phyloP scores from a whole-genome alignment of 1,140 invertebrate species.

The Bombus confusus region DNA sequence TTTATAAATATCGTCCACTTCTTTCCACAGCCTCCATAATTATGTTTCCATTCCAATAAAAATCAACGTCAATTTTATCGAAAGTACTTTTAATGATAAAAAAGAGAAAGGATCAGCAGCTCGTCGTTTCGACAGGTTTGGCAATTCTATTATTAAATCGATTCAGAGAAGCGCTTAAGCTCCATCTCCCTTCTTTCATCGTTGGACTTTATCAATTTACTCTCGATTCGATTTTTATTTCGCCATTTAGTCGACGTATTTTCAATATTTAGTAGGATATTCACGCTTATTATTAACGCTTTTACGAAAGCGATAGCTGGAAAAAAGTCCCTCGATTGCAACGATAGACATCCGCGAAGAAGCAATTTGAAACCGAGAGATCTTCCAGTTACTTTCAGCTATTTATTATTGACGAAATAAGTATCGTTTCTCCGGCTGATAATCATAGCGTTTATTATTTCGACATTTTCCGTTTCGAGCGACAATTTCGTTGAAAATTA shows the following conservation, averaged over 20 bases:
- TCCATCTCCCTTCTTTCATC: no score
- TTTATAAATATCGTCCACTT: no score
- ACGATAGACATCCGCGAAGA: background rate
- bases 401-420: conserved; percentile 32
- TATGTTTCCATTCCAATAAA: no score
- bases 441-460: conserved; percentile 26
- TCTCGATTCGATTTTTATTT: background rate
- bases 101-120: no score
- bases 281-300: no score
- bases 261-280: no score
- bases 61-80: no score
- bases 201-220: no score
- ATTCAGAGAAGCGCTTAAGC: background rate
- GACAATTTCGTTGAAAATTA: conserved; percentile 28
- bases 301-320: background rate
- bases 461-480: conserved; percentile 3
- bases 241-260: background rate
- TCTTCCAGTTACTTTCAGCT: background rate
- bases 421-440: background rate
- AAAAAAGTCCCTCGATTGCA: background rate
- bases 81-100: no score
- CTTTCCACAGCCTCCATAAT: no score
- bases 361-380: background rate
- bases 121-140: no score
- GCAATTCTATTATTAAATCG: background rate